Evolutionary conservation across 2,888 invertebrate species (phyloP), one percentile per base, ranked within the genome.

Genomic region (Periphyllus acericola): DNA sequence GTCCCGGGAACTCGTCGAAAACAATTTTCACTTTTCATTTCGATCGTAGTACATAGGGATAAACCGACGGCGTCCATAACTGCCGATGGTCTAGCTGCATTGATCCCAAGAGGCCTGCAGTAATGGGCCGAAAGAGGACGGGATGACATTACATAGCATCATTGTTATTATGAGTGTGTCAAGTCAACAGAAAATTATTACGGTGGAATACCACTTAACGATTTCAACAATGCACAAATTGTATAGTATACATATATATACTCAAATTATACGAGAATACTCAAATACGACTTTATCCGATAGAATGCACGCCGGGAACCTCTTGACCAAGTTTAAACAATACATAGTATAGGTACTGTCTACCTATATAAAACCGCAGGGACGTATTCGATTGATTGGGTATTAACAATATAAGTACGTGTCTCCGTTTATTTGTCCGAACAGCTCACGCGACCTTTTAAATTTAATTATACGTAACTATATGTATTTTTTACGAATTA

Each of bases 111-210:
- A 52, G 71, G 72, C n/a, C n/a, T n/a, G 17, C 25, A 76, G 40
- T 68, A 68, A 68, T 68, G 29, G 81, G 66, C 68, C 81, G 40
- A 40, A 21, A 46, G 66, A 40, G 29, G 29, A 36, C 14, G 66
- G 68, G n/a, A n/a, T n/a, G 21, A 66, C 68, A 32, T 36, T 40
- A 79, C 46, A 82, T 34, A n/a, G 46, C 71, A 2, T 46, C n/a
- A 25, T 55, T 34, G 14, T 34, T 83, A 55, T 55, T 52, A 74
- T 19, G 82, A 82, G 82, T 71, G 71, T 83, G 83, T 83, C 83
- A 74, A 83, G 83, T 74, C 83, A 72, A 74, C 74, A 36, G 83
- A 83, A 74, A 74, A 83, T 83, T 83, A 83, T 83, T 60, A 74
- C 60, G 55, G 29, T 0, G 14, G 55, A 74, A 83, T 74, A 29